Base-by-base conservation (phyloP, 2,113 vertebrate genomes). In the Xenopus borealis region DNA sequence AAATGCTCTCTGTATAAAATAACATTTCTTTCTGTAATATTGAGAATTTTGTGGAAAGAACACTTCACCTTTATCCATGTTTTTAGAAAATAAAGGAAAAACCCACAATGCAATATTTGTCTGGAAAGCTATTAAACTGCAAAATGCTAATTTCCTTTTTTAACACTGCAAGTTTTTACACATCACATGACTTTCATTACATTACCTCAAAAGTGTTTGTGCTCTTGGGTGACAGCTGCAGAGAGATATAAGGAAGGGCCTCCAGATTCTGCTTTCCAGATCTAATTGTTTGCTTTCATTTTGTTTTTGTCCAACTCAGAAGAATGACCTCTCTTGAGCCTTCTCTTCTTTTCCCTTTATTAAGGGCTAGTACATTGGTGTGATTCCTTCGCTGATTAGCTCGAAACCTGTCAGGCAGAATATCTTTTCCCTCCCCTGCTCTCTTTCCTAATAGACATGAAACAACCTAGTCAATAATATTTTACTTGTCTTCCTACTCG, bases 391-490 rank as follows among this genome's bases (percentile, higher is more conserved):
- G 88, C 92, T 94, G 94, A 94, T 95, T 94, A 94, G 89, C 88
- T 89, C 93, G 92, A 94, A 85, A 89, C 88, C 92, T 94, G 93
- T 94, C 94, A 94, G 84, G 88, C 78, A 83, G 83, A 79, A 83
- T 81, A 80, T 83, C 82, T 86, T 83, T 88, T 83, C 82, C 85
- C 85, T 85, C 83, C 83, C 84, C 82, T 88, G 90, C 87, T 93
- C 91, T 91, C 90, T 91, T 89, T 87, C 88, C 89, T 94, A 94
- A 94, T 93, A 93, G 93, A 94, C 88, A 88, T 85, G 87, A 93
- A 92, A 91, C 90, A 89, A 89, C 84, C 86, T 90, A 94, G 93
- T 95, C 94, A 94, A 94, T 95, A 93, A 91, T 89, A 91, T 92
- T 93, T 94, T 91, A 90, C 91, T 92, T 88, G 90, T 94, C 92